A percentile compares a stretch with the other conserved stretches of the same genome.
These are phyloP conservation scores for Xenops minutus DNA, from an alignment of 2,797 vertebrate genomes.

Conservation along the genomic window DNA sequence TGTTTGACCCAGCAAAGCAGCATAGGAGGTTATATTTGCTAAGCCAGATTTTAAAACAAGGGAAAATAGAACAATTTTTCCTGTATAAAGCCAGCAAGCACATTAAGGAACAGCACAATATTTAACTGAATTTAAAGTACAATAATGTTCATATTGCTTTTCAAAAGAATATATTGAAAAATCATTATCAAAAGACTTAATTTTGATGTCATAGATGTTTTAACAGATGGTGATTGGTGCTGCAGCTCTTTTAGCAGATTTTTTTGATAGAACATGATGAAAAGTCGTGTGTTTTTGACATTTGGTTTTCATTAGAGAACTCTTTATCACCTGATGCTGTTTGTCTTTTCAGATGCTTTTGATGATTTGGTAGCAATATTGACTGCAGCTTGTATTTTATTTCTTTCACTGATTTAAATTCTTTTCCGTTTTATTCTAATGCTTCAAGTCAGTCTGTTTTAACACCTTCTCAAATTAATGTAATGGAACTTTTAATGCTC, in stretches of 20 bases:
- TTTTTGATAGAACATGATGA: not conserved
- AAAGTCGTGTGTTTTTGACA: slow-evolving; percentile 6
- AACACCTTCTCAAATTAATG: not conserved
- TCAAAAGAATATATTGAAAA: not conserved
- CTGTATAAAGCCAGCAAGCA: not conserved
- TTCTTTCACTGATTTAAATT: not conserved
- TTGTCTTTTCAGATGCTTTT: not conserved
- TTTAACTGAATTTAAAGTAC: not conserved
- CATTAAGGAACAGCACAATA: not conserved
- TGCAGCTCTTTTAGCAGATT: not conserved
- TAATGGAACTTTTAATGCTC: not conserved
- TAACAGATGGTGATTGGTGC: not conserved
- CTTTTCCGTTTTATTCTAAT: not conserved
- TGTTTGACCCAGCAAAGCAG: not conserved
- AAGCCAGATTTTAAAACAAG: not conserved
- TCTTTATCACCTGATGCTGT: slow-evolving; percentile 26
- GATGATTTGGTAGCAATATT: not conserved
- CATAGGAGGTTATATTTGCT: not conserved
- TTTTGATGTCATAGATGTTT: not conserved
- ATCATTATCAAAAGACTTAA: not conserved
- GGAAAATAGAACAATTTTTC: not conserved
- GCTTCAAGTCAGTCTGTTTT: not conserved
- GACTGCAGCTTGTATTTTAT: not conserved
- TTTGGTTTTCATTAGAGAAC: slow-evolving; percentile 20
- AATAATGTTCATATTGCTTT: not conserved